Evolutionary conservation across 1,140 invertebrate genomes (phyloP).

Genomic region (Drosophila parabipectinata): DNA sequence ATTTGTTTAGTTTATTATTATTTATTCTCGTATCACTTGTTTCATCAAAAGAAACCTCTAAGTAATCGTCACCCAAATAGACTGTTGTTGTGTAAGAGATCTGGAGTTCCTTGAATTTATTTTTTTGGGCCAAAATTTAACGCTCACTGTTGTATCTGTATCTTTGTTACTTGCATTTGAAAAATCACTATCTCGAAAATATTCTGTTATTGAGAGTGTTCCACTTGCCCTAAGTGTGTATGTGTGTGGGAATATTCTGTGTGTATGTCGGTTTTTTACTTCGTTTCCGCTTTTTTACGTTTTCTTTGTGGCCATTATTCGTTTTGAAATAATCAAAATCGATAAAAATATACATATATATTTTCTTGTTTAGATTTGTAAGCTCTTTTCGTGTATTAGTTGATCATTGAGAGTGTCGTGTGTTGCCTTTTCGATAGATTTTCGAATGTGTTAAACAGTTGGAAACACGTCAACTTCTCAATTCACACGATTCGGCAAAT

Average conservation of each 20-base stretch:
- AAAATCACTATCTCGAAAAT: slow-evolving; percentile 56
- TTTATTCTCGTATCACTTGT: slow-evolving; percentile 14
- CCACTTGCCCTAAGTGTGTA: slow-evolving; percentile 28
- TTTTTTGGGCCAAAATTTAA: slow-evolving; percentile 26
- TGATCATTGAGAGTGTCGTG: slow-evolving; percentile 18
- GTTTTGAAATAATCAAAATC: slow-evolving; percentile 83
- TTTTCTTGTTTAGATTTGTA: slow-evolving; percentile 54
- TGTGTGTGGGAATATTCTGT: slow-evolving; percentile 17
- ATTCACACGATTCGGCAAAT: slow-evolving; percentile 16
- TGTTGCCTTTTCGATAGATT: slow-evolving; percentile 24
- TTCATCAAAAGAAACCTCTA: slow-evolving; percentile 10
- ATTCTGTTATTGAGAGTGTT: slow-evolving; percentile 51
- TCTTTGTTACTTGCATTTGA: slow-evolving; percentile 52
- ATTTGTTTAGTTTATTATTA: slow-evolving; percentile 5
- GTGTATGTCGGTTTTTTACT: slow-evolving; percentile 7
- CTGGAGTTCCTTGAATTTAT: slow-evolving; percentile 17
- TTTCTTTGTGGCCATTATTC: slow-evolving; percentile 63
- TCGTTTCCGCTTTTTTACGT: slow-evolving; percentile 66
- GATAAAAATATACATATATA: slow-evolving; percentile 72
- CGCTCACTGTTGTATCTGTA: slow-evolving; percentile 11
- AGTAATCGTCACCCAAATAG: slow-evolving; percentile 26
- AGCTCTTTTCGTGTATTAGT: slow-evolving; percentile 48
- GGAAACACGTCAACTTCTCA: slow-evolving; percentile 43
- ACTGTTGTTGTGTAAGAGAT: slow-evolving; percentile 7
- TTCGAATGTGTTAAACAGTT: slow-evolving; percentile 57